phyloP scores from a whole-genome alignment of 2,888 invertebrate species.

The Sthenelais limicola region DNA sequence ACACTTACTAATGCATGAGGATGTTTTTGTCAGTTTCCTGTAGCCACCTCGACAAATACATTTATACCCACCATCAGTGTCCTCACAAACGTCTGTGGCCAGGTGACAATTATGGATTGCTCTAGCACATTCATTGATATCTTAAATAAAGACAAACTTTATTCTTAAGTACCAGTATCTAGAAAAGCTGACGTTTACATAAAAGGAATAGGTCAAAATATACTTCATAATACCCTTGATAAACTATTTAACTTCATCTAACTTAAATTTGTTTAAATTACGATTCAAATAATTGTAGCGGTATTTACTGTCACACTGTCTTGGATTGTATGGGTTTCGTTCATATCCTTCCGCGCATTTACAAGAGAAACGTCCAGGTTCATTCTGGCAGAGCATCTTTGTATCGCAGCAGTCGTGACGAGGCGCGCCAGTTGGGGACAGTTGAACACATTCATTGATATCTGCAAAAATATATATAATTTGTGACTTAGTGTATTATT shows the following conservation, averaged over 20 bases:
- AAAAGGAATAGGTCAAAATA: no score
- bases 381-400: background rate
- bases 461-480: no score
- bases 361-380: background rate
- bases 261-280: no score
- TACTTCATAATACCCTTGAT: no score
- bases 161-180: no score
- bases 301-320: no score
- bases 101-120: background rate
- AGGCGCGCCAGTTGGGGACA: background rate
- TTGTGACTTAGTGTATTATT: no score
- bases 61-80: background rate
- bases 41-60: background rate
- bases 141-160: slow-evolving; percentile 8
- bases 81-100: background rate
- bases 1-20: no score
- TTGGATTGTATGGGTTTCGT: no score
- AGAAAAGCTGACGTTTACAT: no score
- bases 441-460: slow-evolving; percentile 14
- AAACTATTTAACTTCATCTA: no score
- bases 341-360: background rate
- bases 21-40: background rate
- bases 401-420: slow-evolving; percentile 23
- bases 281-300: no score
- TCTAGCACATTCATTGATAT: background rate